Evolutionary conservation across 2,888 invertebrate species (phyloP), one percentile per base, ranked within the genome.

Genomic region (Cybosia mesomella): DNA sequence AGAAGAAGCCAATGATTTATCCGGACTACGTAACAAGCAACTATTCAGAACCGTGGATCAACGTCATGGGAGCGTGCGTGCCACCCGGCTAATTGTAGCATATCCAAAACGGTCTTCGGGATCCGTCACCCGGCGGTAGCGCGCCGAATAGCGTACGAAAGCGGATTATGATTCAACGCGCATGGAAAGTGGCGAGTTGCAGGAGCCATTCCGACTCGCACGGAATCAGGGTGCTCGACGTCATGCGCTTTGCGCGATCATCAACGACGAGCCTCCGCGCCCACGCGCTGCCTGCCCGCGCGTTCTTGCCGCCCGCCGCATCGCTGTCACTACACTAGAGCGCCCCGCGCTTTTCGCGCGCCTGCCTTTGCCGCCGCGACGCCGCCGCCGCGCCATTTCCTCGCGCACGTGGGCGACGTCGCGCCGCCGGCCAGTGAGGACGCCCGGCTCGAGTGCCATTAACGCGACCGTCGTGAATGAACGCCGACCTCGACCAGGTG

Each of bases 361-460:
- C 91, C 90, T 94, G 87, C 91, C 91, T 91, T 89, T 82, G 86
- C 80, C 91, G 91, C 89, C 91, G 91, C 92, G 92, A 92, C 58
- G 58, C 58, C 34, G 49, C 18, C 92, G 91, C 90, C 93, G 94
- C 94, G 94, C 94, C 94, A 94, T 93, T 94, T 94, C 90, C 93
- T 85, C 92, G 94, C 94, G 94, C 94, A 94, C 93, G 94, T 94
- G 94, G 94, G 94, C 94, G 94, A 91, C 90, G 85, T 81, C 82
- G 81, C 79, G 85, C 82, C 81, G 81, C 79, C 88, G 87, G 85
- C 88, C 83, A 88, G 77, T 89, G 91, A 92, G 90, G 92, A 90
- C 94, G 90, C 90, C 87, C 87, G 88, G 87, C 88, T 85, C 86
- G 86, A 89, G 85, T 91, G 92, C 93, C 94, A 95, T 93, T 94